A percentile compares a stretch with the other conserved stretches of the same genome.
Evolutionary conservation across 2,888 invertebrate species (phyloP).

Genomic region (Tachina fera): DNA sequence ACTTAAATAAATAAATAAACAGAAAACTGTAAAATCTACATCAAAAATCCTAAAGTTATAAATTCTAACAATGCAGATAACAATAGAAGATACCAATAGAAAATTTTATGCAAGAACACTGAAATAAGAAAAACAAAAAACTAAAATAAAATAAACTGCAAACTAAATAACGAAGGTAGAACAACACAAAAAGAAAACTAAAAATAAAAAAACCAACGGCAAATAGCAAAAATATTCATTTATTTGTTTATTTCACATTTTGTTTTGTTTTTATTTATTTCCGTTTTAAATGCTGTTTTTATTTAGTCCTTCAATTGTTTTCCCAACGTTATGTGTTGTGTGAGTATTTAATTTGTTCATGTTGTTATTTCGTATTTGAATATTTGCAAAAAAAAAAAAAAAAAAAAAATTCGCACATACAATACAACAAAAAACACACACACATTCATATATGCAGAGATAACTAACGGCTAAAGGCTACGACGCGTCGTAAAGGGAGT

Average conservation of each 20-base stretch:
- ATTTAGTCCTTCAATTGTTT: conserved; percentile 34
- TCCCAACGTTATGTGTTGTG: conserved; percentile 1
- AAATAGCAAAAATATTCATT: conserved; percentile 44
- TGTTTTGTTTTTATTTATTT: conserved; percentile 62
- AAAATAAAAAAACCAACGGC: neutral
- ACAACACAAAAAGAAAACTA: too few relatives aligned
- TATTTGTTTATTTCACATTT: conserved; percentile 50
- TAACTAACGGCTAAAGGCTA: conserved; percentile 44
- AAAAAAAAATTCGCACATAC: conserved; percentile 21
- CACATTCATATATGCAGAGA: neutral
- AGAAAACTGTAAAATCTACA: neutral
- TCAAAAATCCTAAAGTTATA: conserved; percentile 36
- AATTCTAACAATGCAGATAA: conserved; percentile 48
- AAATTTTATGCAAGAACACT: conserved; percentile 16
- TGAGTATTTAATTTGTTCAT: conserved; percentile 63
- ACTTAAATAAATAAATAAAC: neutral
- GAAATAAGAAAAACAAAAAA: conserved; percentile 8
- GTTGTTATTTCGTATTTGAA: conserved; percentile 42
- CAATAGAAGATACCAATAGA: conserved; percentile 23
- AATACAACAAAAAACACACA: neutral
- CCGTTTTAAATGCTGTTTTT: conserved; percentile 44
- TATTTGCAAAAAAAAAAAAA: conserved; percentile 34
- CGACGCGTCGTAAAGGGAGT: neutral
- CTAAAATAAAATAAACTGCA: conserved; percentile 13
- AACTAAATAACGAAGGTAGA: conserved; percentile 26